A percentile compares a stretch with the other conserved stretches of the same genome.
Conservation (phyloP, 2,888 invertebrate genomes). For the Nebria brevicollis region DNA sequence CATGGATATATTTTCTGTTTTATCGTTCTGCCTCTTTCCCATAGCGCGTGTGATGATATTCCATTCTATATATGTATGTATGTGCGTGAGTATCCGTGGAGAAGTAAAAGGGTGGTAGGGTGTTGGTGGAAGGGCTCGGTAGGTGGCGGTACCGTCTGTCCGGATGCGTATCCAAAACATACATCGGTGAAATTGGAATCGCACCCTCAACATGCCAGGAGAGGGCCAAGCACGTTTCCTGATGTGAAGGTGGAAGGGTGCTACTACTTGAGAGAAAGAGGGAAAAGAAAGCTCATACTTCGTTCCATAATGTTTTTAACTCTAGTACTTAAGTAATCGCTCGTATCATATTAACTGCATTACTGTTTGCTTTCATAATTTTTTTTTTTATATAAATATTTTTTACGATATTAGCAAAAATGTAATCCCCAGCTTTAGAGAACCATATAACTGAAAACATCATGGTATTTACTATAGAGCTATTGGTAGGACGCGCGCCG, state of each 20-base stretch:
- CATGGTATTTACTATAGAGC: neutral
- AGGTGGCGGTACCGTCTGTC: conserved; percentile 7
- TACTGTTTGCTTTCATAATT: too few species aligned
- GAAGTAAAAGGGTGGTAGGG: neutral
- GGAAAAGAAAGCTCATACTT: neutral
- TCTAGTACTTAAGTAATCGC: too few species aligned
- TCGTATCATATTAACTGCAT: too few species aligned
- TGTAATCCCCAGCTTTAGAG: too few species aligned
- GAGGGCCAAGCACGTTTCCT: conserved; percentile 15
- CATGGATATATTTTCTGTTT: conserved; percentile 19
- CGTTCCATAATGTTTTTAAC: neutral
- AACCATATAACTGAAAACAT: neutral
- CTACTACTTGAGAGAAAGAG: neutral
- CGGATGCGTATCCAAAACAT: conserved; percentile 23
- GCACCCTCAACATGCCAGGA: conserved; percentile 6
- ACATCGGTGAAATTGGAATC: conserved; percentile 22
- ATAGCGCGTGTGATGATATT: conserved; percentile 4
- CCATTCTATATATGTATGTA: conserved; percentile 2
- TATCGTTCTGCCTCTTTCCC: conserved; percentile 12
- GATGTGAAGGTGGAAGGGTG: neutral
- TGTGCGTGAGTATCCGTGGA: neutral
- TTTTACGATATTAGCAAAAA: too few species aligned
- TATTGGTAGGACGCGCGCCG: neutral
- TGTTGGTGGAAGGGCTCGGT: neutral
- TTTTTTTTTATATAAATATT: too few species aligned